A percentile compares a stretch with the other conserved stretches of the same genome.
Conservation (phyloP, 2,797 vertebrate genomes). For the Pteropus rufus region DNA sequence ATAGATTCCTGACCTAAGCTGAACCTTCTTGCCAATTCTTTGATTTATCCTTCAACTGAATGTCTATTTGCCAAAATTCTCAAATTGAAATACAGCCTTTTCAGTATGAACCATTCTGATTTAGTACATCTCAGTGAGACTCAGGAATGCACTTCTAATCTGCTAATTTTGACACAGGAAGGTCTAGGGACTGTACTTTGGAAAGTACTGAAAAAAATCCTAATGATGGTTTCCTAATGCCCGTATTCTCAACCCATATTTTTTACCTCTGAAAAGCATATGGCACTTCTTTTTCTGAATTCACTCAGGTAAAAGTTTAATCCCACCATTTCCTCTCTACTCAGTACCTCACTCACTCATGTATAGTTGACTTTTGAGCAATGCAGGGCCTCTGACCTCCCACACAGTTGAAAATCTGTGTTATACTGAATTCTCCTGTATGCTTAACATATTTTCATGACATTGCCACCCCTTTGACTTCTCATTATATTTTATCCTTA, state of each 20-base stretch:
- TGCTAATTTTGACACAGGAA: not conserved
- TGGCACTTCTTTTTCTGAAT: not conserved
- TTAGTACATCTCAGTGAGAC: not conserved
- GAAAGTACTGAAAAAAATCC: not conserved
- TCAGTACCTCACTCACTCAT: not conserved
- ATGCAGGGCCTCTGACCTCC: not conserved
- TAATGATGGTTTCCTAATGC: not conserved
- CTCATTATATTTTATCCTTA: not conserved
- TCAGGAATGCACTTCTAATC: not conserved
- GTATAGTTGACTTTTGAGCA: not conserved
- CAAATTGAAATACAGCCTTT: not conserved
- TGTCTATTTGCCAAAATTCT: not conserved
- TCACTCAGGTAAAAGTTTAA: not conserved
- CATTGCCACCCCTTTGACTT: not conserved
- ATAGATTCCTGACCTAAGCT: not conserved
- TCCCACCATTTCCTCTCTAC: not conserved
- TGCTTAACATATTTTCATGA: not conserved
- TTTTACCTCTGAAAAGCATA: not conserved
- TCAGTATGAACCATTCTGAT: not conserved
- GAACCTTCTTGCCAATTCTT: not conserved
- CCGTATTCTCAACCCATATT: not conserved
- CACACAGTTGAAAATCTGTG: not conserved
- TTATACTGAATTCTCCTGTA: not conserved
- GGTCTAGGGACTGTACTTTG: not conserved
- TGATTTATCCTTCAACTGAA: not conserved